A percentile compares a stretch with the other conserved stretches of the same genome.
Conservation (phyloP, 2,888 invertebrate species). For the Euproctis similis region DNA sequence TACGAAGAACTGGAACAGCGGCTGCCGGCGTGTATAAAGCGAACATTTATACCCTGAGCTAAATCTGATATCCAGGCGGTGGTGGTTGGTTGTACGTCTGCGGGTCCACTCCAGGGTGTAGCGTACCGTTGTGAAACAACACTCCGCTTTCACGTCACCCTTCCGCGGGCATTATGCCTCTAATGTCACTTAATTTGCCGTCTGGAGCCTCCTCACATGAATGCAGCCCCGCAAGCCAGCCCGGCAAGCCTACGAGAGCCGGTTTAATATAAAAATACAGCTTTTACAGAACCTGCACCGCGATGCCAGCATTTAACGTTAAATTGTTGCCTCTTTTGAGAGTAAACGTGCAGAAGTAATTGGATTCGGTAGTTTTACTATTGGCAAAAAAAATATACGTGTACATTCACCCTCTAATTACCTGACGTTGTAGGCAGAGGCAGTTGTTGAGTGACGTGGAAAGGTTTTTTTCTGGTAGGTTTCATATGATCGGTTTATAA, state of each 20-base stretch:
- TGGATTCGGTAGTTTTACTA: slow-evolving; percentile 55
- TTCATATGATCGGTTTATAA: no score
- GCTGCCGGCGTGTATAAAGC: slow-evolving; percentile 23
- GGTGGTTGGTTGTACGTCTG: slow-evolving; percentile 32
- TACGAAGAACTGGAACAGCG: slow-evolving; percentile 29
- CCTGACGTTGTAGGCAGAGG: no score
- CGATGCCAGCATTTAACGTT: slow-evolving; percentile 54
- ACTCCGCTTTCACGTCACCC: slow-evolving; percentile 62
- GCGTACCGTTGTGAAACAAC: slow-evolving; percentile 54
- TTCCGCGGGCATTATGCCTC: slow-evolving; percentile 62
- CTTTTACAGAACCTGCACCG: slow-evolving; percentile 53
- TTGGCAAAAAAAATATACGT: no score
- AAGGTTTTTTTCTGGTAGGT: no score
- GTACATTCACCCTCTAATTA: no score
- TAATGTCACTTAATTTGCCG: slow-evolving; percentile 75
- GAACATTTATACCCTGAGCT: slow-evolving; percentile 28
- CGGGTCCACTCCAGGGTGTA: slow-evolving; percentile 42
- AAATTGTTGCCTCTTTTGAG: slow-evolving; percentile 68
- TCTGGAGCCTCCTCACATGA: slow-evolving; percentile 70
- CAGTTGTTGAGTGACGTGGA: no score
- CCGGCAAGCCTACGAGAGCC: slow-evolving; percentile 57
- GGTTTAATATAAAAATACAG: slow-evolving; percentile 71
- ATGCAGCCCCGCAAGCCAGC: no score
- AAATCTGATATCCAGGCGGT: slow-evolving; percentile 28
- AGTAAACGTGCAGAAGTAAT: slow-evolving; percentile 69